Evolutionary conservation across 2,797 vertebrate genomes (phyloP).

Genomic region (Lemur catta): DNA sequence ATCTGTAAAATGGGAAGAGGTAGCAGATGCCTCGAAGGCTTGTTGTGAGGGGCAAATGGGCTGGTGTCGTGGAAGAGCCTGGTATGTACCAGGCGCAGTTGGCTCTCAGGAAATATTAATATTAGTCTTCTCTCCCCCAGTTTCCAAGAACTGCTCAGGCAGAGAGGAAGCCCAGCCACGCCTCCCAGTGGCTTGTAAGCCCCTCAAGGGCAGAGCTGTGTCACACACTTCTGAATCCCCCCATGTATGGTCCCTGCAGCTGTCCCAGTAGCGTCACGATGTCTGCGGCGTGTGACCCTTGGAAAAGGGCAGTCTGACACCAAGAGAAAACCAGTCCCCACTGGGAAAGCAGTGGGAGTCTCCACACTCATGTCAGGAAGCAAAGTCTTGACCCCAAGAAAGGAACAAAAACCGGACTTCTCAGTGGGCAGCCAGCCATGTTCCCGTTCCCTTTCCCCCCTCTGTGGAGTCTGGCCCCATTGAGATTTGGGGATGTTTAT

Average conservation of each 20-base stretch:
- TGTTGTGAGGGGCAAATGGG: neutral
- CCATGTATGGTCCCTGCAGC: neutral
- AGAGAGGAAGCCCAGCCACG: neutral
- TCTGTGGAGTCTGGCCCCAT: slow-evolving; percentile 58
- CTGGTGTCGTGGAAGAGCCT: neutral
- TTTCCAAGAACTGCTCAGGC: neutral
- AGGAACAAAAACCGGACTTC: slow-evolving; percentile 44
- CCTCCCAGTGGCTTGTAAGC: neutral
- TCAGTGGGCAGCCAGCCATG: slow-evolving; percentile 28
- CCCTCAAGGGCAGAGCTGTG: neutral
- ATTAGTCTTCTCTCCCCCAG: neutral
- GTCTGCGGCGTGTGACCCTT: slow-evolving; percentile 44
- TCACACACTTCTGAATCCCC: neutral
- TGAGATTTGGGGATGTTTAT: slow-evolving; percentile 73
- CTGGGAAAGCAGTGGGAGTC: slow-evolving; percentile 61
- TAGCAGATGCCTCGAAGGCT: neutral
- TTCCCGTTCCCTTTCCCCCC: neutral
- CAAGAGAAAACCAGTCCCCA: neutral
- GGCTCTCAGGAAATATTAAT: neutral
- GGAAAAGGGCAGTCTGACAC: slow-evolving; percentile 43
- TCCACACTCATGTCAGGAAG: slow-evolving; percentile 38
- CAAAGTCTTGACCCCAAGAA: slow-evolving; percentile 49
- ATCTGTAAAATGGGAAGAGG: neutral
- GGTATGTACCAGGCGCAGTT: no score
- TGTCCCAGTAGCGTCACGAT: neutral